Percentiles rank a stretch among this genome's conserved stretches.
Conservation (phyloP, 1,140 invertebrate species). For the Eriosoma lanigerum region DNA sequence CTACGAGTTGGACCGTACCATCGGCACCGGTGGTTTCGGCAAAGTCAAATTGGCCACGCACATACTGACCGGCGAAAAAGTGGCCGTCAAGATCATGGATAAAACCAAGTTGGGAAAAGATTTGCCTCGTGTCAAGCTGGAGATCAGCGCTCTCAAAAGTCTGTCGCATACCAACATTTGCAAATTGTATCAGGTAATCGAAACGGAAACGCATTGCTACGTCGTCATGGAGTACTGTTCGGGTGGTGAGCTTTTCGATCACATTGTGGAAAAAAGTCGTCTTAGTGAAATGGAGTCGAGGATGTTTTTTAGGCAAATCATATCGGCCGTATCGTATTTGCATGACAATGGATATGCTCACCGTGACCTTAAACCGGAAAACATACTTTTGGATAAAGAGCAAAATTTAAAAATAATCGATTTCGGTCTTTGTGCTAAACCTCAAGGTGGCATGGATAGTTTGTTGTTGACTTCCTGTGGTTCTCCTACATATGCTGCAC, state of each 20-base stretch:
- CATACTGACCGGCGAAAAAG: slow-evolving; percentile 74
- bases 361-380: slow-evolving; percentile 83
- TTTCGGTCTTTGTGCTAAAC: slow-evolving; percentile 86
- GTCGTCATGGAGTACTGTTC: slow-evolving; percentile 80
- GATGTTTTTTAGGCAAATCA: slow-evolving; percentile 76
- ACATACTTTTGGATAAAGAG: slow-evolving; percentile 77
- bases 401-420: slow-evolving; percentile 85
- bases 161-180: slow-evolving; percentile 82
- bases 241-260: slow-evolving; percentile 83
- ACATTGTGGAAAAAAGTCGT: slow-evolving; percentile 70
- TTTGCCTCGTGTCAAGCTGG: slow-evolving; percentile 73
- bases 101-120: slow-evolving; percentile 75
- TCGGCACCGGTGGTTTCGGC: slow-evolving; percentile 76
- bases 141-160: slow-evolving; percentile 79
- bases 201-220: slow-evolving; percentile 72
- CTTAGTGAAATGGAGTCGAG: slow-evolving; percentile 72
- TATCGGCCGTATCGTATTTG: slow-evolving; percentile 75
- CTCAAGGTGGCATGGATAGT: slow-evolving; percentile 68
- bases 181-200: slow-evolving; percentile 79
- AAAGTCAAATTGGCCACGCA: slow-evolving; percentile 81
- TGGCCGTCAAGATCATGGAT: slow-evolving; percentile 86
- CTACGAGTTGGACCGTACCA: slow-evolving; percentile 74
- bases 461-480: slow-evolving; percentile 77
- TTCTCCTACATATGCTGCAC: slow-evolving; percentile 77
- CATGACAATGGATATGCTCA: slow-evolving; percentile 77